A percentile compares a stretch with the other conserved stretches of the same genome.
Conservation (phyloP, 2,888 invertebrate genomes). For the Dolichopus griseipennis region DNA sequence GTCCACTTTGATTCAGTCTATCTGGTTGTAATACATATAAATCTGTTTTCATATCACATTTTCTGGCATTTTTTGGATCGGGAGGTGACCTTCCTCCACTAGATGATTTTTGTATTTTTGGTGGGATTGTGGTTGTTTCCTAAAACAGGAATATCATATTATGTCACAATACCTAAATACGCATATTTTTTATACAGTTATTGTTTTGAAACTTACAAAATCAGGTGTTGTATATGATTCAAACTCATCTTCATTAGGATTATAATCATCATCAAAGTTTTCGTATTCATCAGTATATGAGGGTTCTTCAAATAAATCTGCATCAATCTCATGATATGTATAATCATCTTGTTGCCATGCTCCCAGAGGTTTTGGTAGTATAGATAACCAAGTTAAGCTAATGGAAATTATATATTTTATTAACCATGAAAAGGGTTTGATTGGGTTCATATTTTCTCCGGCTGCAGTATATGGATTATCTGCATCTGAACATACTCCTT, state of each 20-base stretch:
- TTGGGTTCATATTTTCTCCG: slow-evolving; percentile 31
- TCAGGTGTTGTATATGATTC: slow-evolving; percentile 40
- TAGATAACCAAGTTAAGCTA: slow-evolving; percentile 36
- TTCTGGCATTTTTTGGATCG: slow-evolving; percentile 55
- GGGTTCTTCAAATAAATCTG: slow-evolving; percentile 33
- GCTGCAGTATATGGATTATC: slow-evolving; percentile 48
- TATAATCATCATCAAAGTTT: slow-evolving; percentile 36
- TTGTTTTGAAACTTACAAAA: slow-evolving; percentile 28
- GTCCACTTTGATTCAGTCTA: slow-evolving; percentile 63
- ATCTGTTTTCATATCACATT: slow-evolving; percentile 81
- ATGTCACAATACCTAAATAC: background rate
- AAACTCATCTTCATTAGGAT: slow-evolving; percentile 39
- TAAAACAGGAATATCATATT: slow-evolving; percentile 18
- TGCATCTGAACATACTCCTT: slow-evolving; percentile 70
- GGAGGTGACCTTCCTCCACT: slow-evolving; percentile 44
- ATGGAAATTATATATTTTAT: slow-evolving; percentile 36
- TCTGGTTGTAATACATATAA: slow-evolving; percentile 77
- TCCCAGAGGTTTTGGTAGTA: slow-evolving; percentile 34
- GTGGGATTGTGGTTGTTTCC: slow-evolving; percentile 39
- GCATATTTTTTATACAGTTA: no score
- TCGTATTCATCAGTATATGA: slow-evolving; percentile 41
- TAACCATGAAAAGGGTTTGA: slow-evolving; percentile 33
- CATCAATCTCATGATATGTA: slow-evolving; percentile 34
- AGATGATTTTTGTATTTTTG: slow-evolving; percentile 36
- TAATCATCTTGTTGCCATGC: slow-evolving; percentile 43